Base-by-base conservation (phyloP, 2,113 vertebrate genomes). In the Cygnus buccinator region DNA sequence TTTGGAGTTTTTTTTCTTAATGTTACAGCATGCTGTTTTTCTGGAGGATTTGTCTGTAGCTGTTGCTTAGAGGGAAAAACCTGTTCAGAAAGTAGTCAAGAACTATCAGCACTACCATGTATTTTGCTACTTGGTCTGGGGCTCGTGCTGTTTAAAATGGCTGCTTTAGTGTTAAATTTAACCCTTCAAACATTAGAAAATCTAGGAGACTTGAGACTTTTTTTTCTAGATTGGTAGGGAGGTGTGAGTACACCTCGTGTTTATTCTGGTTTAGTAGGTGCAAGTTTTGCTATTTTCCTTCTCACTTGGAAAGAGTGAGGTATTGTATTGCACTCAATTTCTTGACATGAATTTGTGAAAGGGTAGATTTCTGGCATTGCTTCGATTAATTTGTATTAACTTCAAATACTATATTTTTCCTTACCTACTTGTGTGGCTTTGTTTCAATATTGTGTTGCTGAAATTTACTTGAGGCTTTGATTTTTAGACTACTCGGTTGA, bases 401-500 rank as follows among this genome's bases (percentile, higher is more conserved):
- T 75, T 14, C 57, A 91, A 68, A 33, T 68, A 19, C 87, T 62
- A 5, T 65, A 11, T 20, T 33, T n/a, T 78, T 82, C 75, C 26
- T 87, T 94, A 55, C 25, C 23, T 75, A 2, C 65, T 87, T 89
- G 15, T 61, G 18, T 78, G 74, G 22, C 68, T 91, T 3, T 23
- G 37, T 80, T 85, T 76, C n/a, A 79, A 28, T 89, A 21, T n/a
- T 71, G 3, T 55, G 26, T 59, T 81, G n/a, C 1, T 87, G 70
- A 78, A n/a, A 54, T 74, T 87, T 75, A 81, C 67, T 50, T 66
- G 65, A 33, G 65, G 20, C 75, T 93, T 97, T 89, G 83, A 79
- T 94, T 97, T 81, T 13, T 81, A 99, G 99, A 97, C 99, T 1
- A 98, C 98, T 63, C 98, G 98, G 44, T 97, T 99, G 93, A 98